Evolutionary conservation across 2,113 vertebrate species (phyloP).

Genomic region (Hiodon tergisus): DNA sequence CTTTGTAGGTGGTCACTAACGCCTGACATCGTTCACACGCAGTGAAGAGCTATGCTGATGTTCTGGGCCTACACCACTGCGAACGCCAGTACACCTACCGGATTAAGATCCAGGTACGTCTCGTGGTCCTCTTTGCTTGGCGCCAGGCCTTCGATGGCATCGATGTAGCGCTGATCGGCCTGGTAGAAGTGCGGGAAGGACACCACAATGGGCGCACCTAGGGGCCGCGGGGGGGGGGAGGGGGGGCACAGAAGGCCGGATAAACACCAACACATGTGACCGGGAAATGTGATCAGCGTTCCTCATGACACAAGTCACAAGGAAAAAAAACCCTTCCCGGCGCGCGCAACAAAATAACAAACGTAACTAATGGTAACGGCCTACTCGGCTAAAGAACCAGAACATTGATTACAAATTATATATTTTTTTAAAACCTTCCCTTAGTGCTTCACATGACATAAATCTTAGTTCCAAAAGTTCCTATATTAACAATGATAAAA

Average conservation of each 20-base stretch:
- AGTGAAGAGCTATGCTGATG: background rate
- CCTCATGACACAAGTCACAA: background rate
- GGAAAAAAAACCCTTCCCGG: background rate
- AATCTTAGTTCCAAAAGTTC: no score
- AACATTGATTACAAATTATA: no score
- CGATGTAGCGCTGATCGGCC: slow-evolving; percentile 73
- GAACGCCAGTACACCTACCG: slow-evolving; percentile 59
- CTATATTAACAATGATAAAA: no score
- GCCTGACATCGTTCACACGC: no score
- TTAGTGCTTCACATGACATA: no score
- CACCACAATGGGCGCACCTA: slow-evolving; percentile 88
- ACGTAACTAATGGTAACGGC: no score
- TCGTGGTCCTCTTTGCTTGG: slow-evolving; percentile 88
- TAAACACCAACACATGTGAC: slow-evolving; percentile 9
- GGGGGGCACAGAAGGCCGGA: no score
- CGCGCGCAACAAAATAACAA: no score
- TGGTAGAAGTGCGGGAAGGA: slow-evolving; percentile 97
- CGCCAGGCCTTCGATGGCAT: slow-evolving; percentile 75
- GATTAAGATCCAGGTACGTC: slow-evolving; percentile 89
- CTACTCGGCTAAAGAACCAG: no score
- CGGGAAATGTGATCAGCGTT: background rate
- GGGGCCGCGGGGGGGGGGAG: no score
- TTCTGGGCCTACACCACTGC: background rate
- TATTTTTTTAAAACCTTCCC: no score
- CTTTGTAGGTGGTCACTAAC: no score